Evolutionary conservation across 2,888 invertebrate genomes (phyloP), one percentile per base, ranked within the genome.

Genomic region (Tetragonula carbonaria): DNA sequence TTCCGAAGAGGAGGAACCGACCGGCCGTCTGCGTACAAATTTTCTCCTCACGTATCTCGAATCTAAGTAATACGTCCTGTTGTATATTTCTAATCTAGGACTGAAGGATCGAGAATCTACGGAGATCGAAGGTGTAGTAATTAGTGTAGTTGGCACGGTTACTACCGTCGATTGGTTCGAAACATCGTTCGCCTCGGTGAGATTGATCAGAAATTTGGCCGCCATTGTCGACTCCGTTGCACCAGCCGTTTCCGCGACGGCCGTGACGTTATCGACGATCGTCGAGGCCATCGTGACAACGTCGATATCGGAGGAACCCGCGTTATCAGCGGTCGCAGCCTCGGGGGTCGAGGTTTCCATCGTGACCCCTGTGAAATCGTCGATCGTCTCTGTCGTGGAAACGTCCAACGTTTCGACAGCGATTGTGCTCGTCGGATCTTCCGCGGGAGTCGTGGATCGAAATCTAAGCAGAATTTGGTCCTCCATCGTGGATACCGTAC

Each of bases 21-120:
- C 57, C 1, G 91, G 93, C 62, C 90, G 91, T 66, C 88, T 92
- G 28, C 91, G 88, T 16, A 92, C 74, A n/a, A 92, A 91, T 62
- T 93, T 93, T 33, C 87, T 91, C 23, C 91, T 87, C 21, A 91
- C 81, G 68, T 89, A 90, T 72, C 89, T 87, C 2, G 91, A 80
- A 0, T 90, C 90, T 0, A 68, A 33, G 21, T 82, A 74, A 21
- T 65, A 63, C 33, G 84, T 73, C 4, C 28, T 67, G 23, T 84
- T 75, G 50, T 84, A 71, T 4, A 16, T 28, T 28, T 70, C 78
- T 68, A 62, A 45, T 4, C 76, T 83, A 4, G 59, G 65, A 2
- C 4, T 57, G 21, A 2, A 8, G 45, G 28, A 8, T 21, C 14
- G 50, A 16, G 23, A 1, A 6, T 16, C n/a, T 33, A 38, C 18